These are phyloP conservation scores for Trididemnum clinides DNA, from an alignment of 23 tunicate genomes.

Conservation along the genomic window DNA sequence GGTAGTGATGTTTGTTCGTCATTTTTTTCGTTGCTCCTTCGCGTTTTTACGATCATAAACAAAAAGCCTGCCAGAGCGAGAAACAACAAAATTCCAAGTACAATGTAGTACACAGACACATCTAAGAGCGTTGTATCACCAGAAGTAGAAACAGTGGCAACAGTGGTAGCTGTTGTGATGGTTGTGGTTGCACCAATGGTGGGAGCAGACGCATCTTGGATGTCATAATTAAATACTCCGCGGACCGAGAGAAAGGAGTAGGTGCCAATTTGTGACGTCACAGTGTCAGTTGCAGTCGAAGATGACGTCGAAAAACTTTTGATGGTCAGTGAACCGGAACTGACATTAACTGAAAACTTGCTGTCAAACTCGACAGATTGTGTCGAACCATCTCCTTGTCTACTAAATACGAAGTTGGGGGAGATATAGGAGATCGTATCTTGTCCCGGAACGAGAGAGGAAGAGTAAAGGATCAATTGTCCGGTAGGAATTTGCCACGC, in stretches of 20 bases:
- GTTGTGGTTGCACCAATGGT: slow-evolving; percentile 33
- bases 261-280: slow-evolving; percentile 52
- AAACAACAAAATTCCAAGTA: slow-evolving; percentile 50
- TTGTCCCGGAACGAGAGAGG: neutral
- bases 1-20: too few species aligned
- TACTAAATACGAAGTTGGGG: neutral
- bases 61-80: slow-evolving; percentile 23
- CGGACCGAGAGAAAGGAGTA: slow-evolving; percentile 30
- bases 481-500: slow-evolving; percentile 56
- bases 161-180: neutral
- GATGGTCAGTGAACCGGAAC: slow-evolving; percentile 58
- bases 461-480: slow-evolving; percentile 22
- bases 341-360: slow-evolving; percentile 31
- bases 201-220: neutral
- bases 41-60: neutral
- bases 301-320: slow-evolving; percentile 34
- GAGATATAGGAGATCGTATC: slow-evolving; percentile 31
- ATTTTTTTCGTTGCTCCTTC: neutral
- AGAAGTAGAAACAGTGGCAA: neutral
- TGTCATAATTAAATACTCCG: slow-evolving; percentile 42
- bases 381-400: slow-evolving; percentile 26
- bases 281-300: slow-evolving; percentile 13
- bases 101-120: slow-evolving; percentile 54
- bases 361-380: slow-evolving; percentile 35
- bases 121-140: neutral